These are phyloP conservation scores for Euclidia mi DNA, from an alignment of 2,888 invertebrate genomes.

Conservation along the genomic window DNA sequence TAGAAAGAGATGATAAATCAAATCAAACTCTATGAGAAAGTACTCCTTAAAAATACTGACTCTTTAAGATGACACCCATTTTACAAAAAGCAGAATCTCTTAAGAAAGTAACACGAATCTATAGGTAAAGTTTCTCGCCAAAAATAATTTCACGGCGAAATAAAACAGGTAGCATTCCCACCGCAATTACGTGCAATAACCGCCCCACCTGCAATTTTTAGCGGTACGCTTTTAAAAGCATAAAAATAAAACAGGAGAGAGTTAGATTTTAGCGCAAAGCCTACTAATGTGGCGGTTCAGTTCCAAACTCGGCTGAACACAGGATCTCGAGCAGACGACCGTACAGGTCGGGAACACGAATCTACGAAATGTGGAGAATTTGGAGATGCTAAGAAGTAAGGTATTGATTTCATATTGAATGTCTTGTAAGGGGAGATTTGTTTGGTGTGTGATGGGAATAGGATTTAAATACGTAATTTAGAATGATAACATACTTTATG, in stretches of 20 bases:
- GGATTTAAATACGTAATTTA: no score
- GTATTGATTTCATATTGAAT: no score
- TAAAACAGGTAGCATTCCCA: conserved; percentile 13
- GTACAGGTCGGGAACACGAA: conserved; percentile 32
- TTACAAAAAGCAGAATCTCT: neutral
- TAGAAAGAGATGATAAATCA: no score
- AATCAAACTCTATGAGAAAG: no score
- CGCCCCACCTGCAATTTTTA: conserved; percentile 17
- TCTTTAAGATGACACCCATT: neutral
- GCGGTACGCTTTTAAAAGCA: conserved; percentile 12
- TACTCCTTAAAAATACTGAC: no score
- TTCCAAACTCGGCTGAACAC: conserved; percentile 42
- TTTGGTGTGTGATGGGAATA: no score
- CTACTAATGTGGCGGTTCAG: conserved; percentile 39
- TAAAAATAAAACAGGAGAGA: conserved; percentile 11
- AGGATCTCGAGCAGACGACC: conserved; percentile 39
- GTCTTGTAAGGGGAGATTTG: no score
- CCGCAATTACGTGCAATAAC: conserved; percentile 8
- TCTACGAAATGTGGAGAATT: conserved; percentile 29
- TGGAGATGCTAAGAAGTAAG: conserved; percentile 18
- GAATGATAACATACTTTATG: no score
- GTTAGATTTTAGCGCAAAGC: conserved; percentile 43
- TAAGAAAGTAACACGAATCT: neutral
- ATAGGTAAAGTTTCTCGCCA: neutral
- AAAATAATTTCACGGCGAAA: conserved; percentile 15